Evolutionary conservation across 2,113 vertebrate genomes (phyloP).

Genomic region (Falco punctatus): DNA sequence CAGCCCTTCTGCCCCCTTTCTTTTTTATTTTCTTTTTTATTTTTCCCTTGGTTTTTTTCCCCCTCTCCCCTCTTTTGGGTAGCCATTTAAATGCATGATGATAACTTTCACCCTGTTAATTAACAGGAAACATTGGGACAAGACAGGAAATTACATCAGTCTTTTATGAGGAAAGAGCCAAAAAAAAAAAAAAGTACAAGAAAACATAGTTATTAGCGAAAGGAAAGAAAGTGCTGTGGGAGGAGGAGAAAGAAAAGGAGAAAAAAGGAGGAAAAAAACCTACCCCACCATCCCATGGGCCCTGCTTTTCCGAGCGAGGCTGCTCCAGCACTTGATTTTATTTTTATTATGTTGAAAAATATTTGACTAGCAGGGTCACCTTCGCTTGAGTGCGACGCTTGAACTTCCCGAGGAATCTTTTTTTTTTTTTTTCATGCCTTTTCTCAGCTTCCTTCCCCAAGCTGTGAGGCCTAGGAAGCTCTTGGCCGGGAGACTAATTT

Average conservation of each 20-base stretch:
- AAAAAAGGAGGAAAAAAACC: not conserved
- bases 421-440: constrained; percentile 47
- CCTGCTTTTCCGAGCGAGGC: constrained; percentile 49
- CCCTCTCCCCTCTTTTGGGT: not conserved
- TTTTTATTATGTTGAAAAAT: constrained; percentile 73
- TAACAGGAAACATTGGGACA: constrained; percentile 88
- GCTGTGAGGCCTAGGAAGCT: constrained; percentile 83
- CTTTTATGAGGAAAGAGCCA: constrained; percentile 85
- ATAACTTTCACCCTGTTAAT: constrained; percentile 83
- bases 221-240: constrained; percentile 38
- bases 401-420: constrained; percentile 61
- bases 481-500: constrained; percentile 87
- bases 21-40: not conserved
- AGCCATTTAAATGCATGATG: constrained; percentile 49
- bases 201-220: constrained; percentile 61
- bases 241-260: not conserved
- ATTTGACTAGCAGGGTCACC: constrained; percentile 75
- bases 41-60: not conserved
- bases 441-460: constrained; percentile 76
- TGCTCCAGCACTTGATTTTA: constrained; percentile 63
- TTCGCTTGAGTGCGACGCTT: constrained; percentile 50
- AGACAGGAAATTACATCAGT: constrained; percentile 94
- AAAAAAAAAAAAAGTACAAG: constrained; percentile 45
- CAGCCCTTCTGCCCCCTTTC: not conserved
- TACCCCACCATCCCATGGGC: not conserved